These are phyloP conservation scores for Riptortus pedestris DNA, from an alignment of 1,140 invertebrate genomes.

Conservation along the genomic window DNA sequence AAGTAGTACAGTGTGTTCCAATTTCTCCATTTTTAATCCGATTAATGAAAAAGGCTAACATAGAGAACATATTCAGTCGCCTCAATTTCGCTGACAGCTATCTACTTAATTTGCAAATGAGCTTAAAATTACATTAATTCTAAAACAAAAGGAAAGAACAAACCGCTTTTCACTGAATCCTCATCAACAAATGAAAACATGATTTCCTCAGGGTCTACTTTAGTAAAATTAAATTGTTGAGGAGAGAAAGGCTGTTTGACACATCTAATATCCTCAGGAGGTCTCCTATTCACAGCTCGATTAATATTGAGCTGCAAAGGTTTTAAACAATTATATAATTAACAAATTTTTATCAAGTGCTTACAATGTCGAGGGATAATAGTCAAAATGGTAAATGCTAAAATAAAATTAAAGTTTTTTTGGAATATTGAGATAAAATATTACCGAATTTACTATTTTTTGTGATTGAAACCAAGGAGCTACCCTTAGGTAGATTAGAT, in stretches of 20 bases:
- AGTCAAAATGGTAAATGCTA: not conserved
- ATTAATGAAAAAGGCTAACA: too few species aligned
- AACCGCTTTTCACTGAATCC: not conserved
- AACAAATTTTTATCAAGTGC: too few species aligned
- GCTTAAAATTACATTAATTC: not conserved
- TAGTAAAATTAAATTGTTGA: slow-evolving; percentile 56
- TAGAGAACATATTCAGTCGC: too few species aligned
- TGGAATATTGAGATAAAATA: too few species aligned
- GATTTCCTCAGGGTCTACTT: slow-evolving; percentile 47
- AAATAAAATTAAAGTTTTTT: not conserved
- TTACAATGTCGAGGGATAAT: not conserved
- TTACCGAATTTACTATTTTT: too few species aligned
- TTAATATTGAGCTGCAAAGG: slow-evolving; percentile 51
- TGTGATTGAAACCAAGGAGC: too few species aligned
- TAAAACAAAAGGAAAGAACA: not conserved
- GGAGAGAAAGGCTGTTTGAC: slow-evolving; percentile 50
- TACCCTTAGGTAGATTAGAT: too few species aligned
- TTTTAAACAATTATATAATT: not conserved
- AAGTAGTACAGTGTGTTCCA: too few species aligned
- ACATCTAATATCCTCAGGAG: slow-evolving; percentile 46
- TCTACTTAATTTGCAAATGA: not conserved
- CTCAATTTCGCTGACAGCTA: slow-evolving; percentile 34
- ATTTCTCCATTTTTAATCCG: too few species aligned
- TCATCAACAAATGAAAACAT: slow-evolving; percentile 36
- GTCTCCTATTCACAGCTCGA: slow-evolving; percentile 46